Base-by-base conservation (phyloP, 2,888 invertebrate species). In the Ormyrus labotus region DNA sequence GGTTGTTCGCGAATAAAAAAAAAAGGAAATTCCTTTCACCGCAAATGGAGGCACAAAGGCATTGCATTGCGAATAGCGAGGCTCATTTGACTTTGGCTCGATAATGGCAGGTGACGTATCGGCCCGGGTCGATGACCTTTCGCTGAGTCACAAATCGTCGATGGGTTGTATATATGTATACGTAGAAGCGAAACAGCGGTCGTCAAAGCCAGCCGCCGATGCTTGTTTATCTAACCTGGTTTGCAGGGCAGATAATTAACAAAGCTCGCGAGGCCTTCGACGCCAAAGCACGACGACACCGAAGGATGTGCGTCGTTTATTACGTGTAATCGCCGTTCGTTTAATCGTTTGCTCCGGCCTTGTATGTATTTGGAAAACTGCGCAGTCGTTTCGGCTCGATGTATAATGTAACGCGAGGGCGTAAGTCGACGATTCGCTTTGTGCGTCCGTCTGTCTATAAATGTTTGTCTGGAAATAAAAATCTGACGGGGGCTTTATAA, bases 231-330 rank as follows among this genome's bases (percentile, higher is more conserved):
- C 83, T 82, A 83, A 84, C 83, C 84, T 76, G 81, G 73, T 84
- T 85, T 83, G 81, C 68, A 63, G 71, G 81, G 81, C 76, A 82
- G 81, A 83, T 86, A 86, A 86, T 86, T 86, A 86, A 84, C 84
- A 80, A 82, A 75, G 77, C 81, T 80, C 70, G 76, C 34, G 34
- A 4, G 61, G 19, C 34, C 11, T 6, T 45, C 57, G 60, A 34
- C 55, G 53, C 48, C 51, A 57, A 67, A 74, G 65, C 34, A 34
- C 48, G 75, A 67, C 75, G 51, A 68, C 63, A 10, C 34, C 34
- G 34, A 34, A 34, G 34, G 11, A 13, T 45, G 47, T 53, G 53
- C 11, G 64, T n/a, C 65, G 13, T 55, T 57, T 57, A 65, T 57
- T 10, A 55, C 11, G 47, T 45, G 45, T 60, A 63, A 72, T 64